These are phyloP conservation scores for Solenopsis invicta DNA, from an alignment of 1,140 invertebrate species.

Conservation along the genomic window DNA sequence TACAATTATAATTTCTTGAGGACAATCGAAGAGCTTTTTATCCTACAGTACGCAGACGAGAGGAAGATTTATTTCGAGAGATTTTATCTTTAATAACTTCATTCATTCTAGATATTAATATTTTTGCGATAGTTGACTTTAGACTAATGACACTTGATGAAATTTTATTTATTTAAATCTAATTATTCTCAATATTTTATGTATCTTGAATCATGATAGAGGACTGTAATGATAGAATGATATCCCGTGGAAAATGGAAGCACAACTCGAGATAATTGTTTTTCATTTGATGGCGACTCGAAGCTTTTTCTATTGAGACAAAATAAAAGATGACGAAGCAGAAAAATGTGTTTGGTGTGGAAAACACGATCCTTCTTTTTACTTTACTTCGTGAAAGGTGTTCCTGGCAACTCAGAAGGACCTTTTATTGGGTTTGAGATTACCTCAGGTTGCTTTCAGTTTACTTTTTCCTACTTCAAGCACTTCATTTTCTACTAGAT, in stretches of 20 bases:
- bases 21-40: not conserved
- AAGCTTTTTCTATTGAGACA: not conserved
- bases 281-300: not conserved
- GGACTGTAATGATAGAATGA: not conserved
- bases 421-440: conserved; percentile 79
- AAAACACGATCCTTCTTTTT: conserved; percentile 41
- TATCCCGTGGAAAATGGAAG: not conserved
- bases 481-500: conserved; percentile 38
- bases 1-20: conserved; percentile 45
- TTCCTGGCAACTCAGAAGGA: conserved; percentile 68
- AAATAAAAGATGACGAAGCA: conserved; percentile 50
- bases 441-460: conserved; percentile 70
- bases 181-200: not conserved
- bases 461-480: conserved; percentile 63
- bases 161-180: conserved; percentile 18
- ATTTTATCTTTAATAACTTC: conserved; percentile 2
- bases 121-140: not conserved
- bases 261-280: conserved; percentile 29
- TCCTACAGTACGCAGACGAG: not conserved
- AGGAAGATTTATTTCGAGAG: not conserved
- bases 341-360: conserved; percentile 34
- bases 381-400: conserved; percentile 17
- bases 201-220: not conserved
- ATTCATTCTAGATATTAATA: not conserved
- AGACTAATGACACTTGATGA: not conserved